A percentile compares a stretch with the other conserved stretches of the same genome.
Conservation (phyloP, 2,113 vertebrate species). For the Scomber japonicus region DNA sequence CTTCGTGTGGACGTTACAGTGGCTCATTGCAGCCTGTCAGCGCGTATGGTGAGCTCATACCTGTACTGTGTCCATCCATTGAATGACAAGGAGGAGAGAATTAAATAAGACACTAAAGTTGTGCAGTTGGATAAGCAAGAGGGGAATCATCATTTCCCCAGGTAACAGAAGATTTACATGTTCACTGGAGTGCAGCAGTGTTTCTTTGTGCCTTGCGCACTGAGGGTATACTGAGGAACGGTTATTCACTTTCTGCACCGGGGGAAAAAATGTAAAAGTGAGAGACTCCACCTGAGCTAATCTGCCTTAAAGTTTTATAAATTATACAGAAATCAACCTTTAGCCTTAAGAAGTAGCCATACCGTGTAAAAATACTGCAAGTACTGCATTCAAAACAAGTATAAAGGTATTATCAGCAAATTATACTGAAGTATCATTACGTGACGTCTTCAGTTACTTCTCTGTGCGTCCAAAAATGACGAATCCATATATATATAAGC, state of each 20-base stretch:
- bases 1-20: slow-evolving; percentile 42
- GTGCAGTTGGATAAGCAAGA: slow-evolving; percentile 13
- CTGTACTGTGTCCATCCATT: slow-evolving; percentile 17
- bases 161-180: slow-evolving; percentile 36
- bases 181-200: slow-evolving; percentile 23
- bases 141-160: slow-evolving; percentile 28
- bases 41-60: slow-evolving; percentile 51
- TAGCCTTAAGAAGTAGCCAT: background rate
- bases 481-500: no score
- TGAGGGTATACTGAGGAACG: slow-evolving; percentile 21
- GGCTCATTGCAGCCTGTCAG: slow-evolving; percentile 42
- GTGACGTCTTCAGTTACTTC: no score
- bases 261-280: slow-evolving; percentile 13
- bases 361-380: no score
- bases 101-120: background rate
- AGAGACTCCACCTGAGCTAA: background rate
- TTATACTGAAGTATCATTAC: no score
- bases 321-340: background rate
- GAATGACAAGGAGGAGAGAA: background rate
- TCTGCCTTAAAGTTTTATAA: background rate
- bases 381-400: no score
- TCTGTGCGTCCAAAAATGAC: no score
- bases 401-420: no score
- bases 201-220: slow-evolving; percentile 61
- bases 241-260: slow-evolving; percentile 25